A percentile compares a stretch with the other conserved stretches of the same genome.
Conservation (phyloP, 2,113 vertebrate species). For the Mohoua ochrocephala region DNA sequence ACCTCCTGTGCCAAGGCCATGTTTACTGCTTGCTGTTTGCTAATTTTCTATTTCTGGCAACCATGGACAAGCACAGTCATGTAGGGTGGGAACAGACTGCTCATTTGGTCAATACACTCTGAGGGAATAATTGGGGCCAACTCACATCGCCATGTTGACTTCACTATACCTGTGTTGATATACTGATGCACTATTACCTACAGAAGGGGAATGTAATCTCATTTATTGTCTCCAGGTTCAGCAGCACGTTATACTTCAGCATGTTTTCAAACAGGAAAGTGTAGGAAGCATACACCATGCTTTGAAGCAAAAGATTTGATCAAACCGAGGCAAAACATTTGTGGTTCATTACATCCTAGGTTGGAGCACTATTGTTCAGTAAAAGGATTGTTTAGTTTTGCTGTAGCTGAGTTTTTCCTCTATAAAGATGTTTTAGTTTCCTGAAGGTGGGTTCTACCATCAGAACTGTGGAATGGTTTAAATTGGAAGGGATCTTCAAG, state of each 20-base stretch:
- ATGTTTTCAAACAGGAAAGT: neutral
- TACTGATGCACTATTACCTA: neutral
- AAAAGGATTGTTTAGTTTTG: neutral
- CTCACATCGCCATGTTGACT: accelerated
- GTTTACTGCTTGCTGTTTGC: neutral
- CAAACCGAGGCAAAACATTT: neutral
- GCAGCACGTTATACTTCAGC: neutral
- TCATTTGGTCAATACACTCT: neutral
- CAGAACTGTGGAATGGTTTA: neutral
- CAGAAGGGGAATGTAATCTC: neutral
- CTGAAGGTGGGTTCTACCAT: neutral
- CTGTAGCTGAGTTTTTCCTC: neutral
- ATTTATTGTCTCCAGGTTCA: neutral
- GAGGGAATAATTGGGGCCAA: neutral
- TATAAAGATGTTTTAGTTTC: neutral
- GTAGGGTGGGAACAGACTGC: neutral
- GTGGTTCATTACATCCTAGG: neutral
- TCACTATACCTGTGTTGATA: neutral
- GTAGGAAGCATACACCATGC: neutral
- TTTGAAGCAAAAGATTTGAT: neutral
- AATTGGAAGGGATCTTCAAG: neutral
- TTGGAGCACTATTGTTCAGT: neutral
- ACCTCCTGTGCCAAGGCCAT: neutral
- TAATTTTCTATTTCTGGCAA: neutral
- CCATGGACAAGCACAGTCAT: neutral